A percentile compares a stretch with the other conserved stretches of the same genome.
phyloP scores from a whole-genome alignment of 35 echinoderm and acorn worm species.

The Lytechinus variegatus region DNA sequence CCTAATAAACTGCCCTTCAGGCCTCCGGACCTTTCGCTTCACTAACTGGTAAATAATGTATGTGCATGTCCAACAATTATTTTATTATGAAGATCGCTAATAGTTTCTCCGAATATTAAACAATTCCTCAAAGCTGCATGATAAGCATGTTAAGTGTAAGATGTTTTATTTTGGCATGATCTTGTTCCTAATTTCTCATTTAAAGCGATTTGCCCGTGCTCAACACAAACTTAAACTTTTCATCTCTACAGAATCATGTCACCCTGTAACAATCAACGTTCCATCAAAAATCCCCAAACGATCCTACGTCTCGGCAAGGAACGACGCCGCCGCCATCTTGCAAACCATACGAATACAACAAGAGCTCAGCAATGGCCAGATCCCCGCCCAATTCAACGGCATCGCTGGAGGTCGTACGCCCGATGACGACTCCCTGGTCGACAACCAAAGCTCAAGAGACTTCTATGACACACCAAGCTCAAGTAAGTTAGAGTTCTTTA shows the following conservation, averaged over 20 bases:
- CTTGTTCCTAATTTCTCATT: too few species aligned
- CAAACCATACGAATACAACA: slow-evolving; percentile 5
- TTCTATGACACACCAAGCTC: slow-evolving; percentile 19
- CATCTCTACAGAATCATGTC: not conserved
- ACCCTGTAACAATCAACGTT: slow-evolving; percentile 43
- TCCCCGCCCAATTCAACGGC: not conserved
- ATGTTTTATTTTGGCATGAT: too few species aligned
- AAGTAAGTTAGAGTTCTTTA: not conserved
- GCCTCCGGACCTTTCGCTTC: too few species aligned
- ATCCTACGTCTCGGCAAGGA: slow-evolving; percentile 36
- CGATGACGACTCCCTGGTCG: slow-evolving; percentile 19
- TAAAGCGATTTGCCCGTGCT: too few species aligned
- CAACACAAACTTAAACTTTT: not conserved
- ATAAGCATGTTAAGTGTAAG: too few species aligned
- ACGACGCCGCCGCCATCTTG: slow-evolving; percentile 13
- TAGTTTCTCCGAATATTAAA: too few species aligned
- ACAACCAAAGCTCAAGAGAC: not conserved
- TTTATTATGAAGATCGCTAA: too few species aligned
- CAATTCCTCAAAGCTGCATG: too few species aligned
- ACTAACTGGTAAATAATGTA: too few species aligned
- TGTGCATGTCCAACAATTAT: too few species aligned
- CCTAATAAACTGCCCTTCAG: too few species aligned
- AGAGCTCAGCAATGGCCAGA: not conserved
- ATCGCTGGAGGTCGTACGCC: not conserved
- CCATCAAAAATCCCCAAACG: slow-evolving; percentile 40